These are phyloP conservation scores for Drosophila watanabei DNA, from an alignment of 1,140 invertebrate species.

Conservation along the genomic window DNA sequence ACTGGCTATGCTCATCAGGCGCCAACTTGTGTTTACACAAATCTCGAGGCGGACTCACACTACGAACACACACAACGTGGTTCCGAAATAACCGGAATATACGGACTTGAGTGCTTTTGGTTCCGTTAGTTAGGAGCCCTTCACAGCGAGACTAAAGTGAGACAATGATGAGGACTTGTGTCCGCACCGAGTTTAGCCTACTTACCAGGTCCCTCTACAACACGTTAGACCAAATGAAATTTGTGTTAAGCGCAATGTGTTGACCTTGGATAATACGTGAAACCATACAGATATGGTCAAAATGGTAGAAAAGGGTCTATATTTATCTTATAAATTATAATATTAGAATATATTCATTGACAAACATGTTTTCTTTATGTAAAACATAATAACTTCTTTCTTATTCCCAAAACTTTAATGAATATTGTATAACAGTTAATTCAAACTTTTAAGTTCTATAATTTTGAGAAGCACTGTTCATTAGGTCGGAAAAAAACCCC, in stretches of 20 bases:
- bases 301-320: neutral
- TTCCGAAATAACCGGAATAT: slow-evolving; percentile 48
- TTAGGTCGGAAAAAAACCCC: slow-evolving; percentile 12
- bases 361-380: neutral
- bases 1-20: slow-evolving; percentile 38
- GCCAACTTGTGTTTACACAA: slow-evolving; percentile 52
- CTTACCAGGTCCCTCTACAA: slow-evolving; percentile 28
- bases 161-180: slow-evolving; percentile 42
- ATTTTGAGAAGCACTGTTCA: neutral
- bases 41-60: slow-evolving; percentile 32
- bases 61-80: neutral
- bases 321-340: neutral
- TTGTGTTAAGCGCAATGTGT: slow-evolving; percentile 48
- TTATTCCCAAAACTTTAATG: too few relatives aligned
- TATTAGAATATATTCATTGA: neutral
- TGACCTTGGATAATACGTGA: slow-evolving; percentile 32
- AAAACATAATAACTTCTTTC: neutral
- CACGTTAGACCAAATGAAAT: slow-evolving; percentile 65
- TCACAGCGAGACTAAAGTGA: slow-evolving; percentile 19
- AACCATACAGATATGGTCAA: neutral
- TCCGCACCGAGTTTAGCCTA: slow-evolving; percentile 54
- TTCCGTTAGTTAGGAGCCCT: slow-evolving; percentile 52
- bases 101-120: slow-evolving; percentile 25
- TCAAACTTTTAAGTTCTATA: neutral
- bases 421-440: neutral